phyloP scores from a whole-genome alignment of 1,140 invertebrate genomes.

The Portunus trituberculatus region DNA sequence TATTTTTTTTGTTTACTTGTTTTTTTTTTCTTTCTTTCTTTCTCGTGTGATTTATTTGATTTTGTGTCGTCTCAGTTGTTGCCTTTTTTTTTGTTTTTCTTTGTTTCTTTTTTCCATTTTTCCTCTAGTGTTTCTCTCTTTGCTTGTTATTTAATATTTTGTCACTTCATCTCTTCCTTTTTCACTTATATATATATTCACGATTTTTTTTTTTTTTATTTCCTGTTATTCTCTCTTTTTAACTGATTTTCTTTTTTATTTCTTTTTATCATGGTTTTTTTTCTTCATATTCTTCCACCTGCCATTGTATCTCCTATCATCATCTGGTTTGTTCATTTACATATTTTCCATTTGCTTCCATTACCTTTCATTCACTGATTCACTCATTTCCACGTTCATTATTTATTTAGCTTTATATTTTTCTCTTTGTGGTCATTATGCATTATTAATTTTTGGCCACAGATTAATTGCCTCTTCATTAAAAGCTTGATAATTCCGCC shows the following conservation, averaged over 20 bases:
- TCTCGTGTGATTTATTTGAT: too few species aligned
- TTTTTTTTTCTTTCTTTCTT: too few species aligned
- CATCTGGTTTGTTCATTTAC: not conserved
- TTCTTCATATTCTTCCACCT: not conserved
- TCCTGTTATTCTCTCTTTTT: too few species aligned
- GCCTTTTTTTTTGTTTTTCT: not conserved
- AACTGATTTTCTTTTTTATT: not conserved
- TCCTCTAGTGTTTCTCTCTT: not conserved
- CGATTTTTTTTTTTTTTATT: too few species aligned
- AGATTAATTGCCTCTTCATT: not conserved
- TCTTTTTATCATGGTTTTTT: not conserved
- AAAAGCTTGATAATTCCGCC: not conserved
- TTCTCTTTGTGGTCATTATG: not conserved
- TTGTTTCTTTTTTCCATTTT: not conserved
- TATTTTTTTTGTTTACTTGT: too few species aligned
- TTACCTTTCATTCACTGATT: too few species aligned
- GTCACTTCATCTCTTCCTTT: too few species aligned
- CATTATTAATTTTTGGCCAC: not conserved
- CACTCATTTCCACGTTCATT: not conserved
- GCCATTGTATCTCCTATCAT: not conserved
- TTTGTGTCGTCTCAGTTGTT: too few species aligned
- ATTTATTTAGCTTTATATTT: not conserved
- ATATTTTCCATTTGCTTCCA: not conserved
- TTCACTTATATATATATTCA: too few species aligned
- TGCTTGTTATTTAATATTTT: not conserved